Conservation (phyloP, 2,797 vertebrate genomes). For the Tapirus indicus region DNA sequence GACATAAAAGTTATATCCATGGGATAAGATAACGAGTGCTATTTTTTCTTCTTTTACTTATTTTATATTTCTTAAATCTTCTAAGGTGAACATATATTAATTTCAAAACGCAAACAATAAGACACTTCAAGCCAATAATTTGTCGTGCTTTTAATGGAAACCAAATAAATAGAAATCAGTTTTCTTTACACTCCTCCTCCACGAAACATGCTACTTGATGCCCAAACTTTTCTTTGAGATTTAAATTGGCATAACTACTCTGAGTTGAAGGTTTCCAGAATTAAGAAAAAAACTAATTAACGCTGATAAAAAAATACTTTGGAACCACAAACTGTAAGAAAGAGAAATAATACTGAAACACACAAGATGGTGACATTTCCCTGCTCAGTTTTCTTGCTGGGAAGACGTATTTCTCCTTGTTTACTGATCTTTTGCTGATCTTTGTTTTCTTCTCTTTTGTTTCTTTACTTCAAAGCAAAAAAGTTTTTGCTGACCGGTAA, state of each 20-base stretch:
- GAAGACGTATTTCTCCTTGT: neutral
- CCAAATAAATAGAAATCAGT: slow-evolving; percentile 18
- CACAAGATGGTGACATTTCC: slow-evolving; percentile 56
- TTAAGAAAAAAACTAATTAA: neutral
- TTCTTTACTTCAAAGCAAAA: slow-evolving; percentile 61
- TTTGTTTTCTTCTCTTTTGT: neutral
- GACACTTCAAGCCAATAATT: neutral
- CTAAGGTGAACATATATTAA: neutral
- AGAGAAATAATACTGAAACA: slow-evolving; percentile 57
- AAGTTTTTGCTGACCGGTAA: slow-evolving; percentile 62
- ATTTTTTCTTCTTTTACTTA: slow-evolving; percentile 33
- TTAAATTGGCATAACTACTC: slow-evolving; percentile 41
- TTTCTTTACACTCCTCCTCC: slow-evolving; percentile 16
- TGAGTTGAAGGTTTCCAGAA: neutral
- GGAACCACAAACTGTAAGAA: slow-evolving; percentile 53
- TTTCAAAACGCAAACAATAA: neutral
- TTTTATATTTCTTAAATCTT: neutral
- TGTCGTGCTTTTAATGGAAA: slow-evolving; percentile 27
- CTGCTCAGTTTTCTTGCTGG: slow-evolving; percentile 51
- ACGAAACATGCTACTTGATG: slow-evolving; percentile 12
- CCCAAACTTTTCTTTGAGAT: slow-evolving; percentile 38
- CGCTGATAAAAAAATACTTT: slow-evolving; percentile 52
- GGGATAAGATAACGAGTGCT: neutral
- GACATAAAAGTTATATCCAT: neutral
- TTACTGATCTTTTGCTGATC: slow-evolving; percentile 66